Evolutionary conservation across 2,113 vertebrate species (phyloP).

Genomic region (Menura novaehollandiae): DNA sequence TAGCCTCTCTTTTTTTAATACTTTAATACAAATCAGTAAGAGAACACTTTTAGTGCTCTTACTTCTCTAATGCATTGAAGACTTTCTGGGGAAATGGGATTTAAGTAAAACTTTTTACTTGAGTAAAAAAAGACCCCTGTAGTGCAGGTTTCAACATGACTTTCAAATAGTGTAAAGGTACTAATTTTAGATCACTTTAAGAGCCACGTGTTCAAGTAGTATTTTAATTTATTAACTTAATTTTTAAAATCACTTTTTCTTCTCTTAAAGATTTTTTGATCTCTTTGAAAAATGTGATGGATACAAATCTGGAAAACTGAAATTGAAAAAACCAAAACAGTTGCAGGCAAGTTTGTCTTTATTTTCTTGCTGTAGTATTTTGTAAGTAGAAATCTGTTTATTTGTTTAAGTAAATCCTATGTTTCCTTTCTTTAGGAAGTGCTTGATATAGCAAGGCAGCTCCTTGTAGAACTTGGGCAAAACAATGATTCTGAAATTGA

Average conservation of each 20-base stretch:
- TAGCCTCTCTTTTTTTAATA: neutral
- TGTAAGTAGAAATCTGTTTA: neutral
- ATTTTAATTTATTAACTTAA: neutral
- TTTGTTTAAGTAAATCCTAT: neutral
- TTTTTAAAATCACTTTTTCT: neutral
- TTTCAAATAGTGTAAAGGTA: neutral
- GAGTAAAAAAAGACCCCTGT: no score
- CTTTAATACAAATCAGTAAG: neutral
- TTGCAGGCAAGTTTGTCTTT: constrained; percentile 76
- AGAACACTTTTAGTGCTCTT: neutral
- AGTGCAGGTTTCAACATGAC: neutral
- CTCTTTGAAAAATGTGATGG: constrained; percentile 90
- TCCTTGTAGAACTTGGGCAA: constrained; percentile 84
- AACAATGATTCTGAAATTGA: constrained; percentile 91
- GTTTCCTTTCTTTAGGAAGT: constrained; percentile 76
- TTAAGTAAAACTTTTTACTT: neutral
- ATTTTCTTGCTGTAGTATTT: neutral
- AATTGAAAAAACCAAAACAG: constrained; percentile 88
- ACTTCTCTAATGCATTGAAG: neutral
- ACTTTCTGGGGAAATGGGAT: neutral
- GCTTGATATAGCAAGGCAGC: constrained; percentile 86
- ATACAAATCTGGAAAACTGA: constrained; percentile 87
- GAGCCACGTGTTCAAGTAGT: neutral
- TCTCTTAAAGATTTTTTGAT: constrained; percentile 84
- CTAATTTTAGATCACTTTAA: neutral